phyloP scores from a whole-genome alignment of 2,113 vertebrate genomes.

The Herpetotheres cachinnans region DNA sequence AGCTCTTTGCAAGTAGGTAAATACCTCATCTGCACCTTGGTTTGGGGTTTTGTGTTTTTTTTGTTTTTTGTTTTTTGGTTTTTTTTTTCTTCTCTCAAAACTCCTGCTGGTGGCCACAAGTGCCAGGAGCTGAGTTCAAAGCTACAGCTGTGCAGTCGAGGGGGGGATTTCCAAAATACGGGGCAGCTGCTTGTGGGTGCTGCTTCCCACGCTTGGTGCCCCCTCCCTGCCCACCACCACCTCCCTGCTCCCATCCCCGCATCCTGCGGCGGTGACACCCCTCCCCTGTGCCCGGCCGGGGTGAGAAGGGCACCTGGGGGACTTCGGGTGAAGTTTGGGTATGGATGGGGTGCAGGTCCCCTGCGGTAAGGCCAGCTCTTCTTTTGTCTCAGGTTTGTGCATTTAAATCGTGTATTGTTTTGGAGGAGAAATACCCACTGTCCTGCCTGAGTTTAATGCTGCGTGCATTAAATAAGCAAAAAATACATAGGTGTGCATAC shows the following conservation, averaged over 20 bases:
- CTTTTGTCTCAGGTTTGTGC: neutral
- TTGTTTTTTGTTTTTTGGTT: rapidly evolving
- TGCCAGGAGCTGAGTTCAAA: neutral
- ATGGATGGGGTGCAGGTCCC: rapidly evolving
- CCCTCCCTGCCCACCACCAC: rapidly evolving
- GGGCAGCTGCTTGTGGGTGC: neutral
- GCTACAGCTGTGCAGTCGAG: neutral
- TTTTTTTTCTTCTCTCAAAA: neutral
- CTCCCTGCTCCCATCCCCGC: neutral
- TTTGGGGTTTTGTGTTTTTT: neutral
- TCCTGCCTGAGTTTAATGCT: neutral
- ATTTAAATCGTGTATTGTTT: neutral
- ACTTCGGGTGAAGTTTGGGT: neutral
- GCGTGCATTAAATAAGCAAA: neutral
- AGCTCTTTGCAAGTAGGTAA: neutral
- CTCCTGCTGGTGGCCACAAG: neutral
- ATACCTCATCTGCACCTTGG: neutral
- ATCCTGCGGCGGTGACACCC: rapidly evolving
- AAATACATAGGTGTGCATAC: too few species aligned
- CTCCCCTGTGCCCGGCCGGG: rapidly evolving
- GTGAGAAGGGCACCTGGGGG: neutral
- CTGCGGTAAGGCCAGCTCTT: neutral
- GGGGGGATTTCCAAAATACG: neutral
- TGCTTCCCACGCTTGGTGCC: rapidly evolving
- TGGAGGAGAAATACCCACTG: neutral